Evolutionary conservation across 2,113 vertebrate genomes (phyloP).

Genomic region (Macrotis lagotis): DNA sequence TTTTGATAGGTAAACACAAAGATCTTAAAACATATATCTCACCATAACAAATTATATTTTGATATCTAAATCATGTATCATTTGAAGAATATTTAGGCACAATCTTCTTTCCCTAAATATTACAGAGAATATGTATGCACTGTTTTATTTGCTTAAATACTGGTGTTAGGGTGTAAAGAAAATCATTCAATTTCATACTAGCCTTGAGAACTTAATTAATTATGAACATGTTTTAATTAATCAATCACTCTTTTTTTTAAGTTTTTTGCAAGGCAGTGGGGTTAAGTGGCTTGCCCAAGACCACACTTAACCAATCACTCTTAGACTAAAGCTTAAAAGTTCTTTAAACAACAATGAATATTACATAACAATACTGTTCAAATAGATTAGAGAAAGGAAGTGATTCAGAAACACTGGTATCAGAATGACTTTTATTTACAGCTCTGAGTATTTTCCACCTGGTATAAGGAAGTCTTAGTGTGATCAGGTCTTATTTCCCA

Average conservation of each 20-base stretch:
- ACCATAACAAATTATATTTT: conserved; percentile 52
- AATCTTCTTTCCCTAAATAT: conserved; percentile 43
- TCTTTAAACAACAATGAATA: neutral
- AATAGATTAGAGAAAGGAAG: neutral
- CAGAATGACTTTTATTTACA: neutral
- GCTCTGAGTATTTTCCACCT: neutral
- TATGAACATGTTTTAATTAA: neutral
- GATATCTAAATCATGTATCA: conserved; percentile 30
- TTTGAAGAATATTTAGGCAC: conserved; percentile 32
- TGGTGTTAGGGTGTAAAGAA: neutral
- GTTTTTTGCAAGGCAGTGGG: too few species aligned
- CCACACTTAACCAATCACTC: neutral
- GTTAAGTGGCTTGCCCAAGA: too few species aligned
- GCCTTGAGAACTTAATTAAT: neutral
- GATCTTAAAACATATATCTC: conserved; percentile 35
- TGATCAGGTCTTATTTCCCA: neutral
- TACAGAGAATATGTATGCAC: neutral
- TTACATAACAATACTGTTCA: neutral
- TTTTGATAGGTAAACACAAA: conserved; percentile 45
- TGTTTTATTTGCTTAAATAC: neutral
- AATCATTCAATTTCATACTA: neutral
- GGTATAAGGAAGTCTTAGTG: neutral
- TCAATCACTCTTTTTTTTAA: neutral
- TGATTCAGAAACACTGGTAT: neutral
- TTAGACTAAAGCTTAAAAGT: neutral